Evolutionary conservation across 2,797 vertebrate genomes (phyloP).

Genomic region (Cyprinella venusta): DNA sequence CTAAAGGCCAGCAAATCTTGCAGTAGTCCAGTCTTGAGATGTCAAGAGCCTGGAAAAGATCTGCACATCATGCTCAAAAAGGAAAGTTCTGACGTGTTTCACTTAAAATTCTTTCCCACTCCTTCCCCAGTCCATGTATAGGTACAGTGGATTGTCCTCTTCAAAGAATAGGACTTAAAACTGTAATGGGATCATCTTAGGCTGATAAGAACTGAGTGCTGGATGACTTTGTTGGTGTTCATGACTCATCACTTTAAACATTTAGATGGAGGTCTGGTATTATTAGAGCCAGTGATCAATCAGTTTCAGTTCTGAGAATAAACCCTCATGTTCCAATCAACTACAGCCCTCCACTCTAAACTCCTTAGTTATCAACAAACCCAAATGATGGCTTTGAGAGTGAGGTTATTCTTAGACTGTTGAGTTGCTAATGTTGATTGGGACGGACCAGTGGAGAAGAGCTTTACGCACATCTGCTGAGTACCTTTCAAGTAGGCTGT

Average conservation of each 20-base stretch:
- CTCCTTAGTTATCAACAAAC: slow-evolving; percentile 27
- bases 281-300: slow-evolving; percentile 2
- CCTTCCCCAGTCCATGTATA: slow-evolving; percentile 7
- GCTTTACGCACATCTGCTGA: background rate
- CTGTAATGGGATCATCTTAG: slow-evolving; percentile 1
- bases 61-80: background rate
- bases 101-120: slow-evolving; percentile 32
- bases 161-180: slow-evolving; percentile 24
- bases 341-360: background rate
- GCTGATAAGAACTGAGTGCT: slow-evolving; percentile 24
- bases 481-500: background rate
- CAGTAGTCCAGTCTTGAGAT: background rate
- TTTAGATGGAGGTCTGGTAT: slow-evolving; percentile 5
- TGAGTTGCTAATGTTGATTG: background rate
- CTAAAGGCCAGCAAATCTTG: background rate
- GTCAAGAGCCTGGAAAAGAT: slow-evolving; percentile 12
- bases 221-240: slow-evolving; percentile 7
- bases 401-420: slow-evolving; percentile 17
- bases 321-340: background rate
- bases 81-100: slow-evolving; percentile 17
- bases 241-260: slow-evolving; percentile 17
- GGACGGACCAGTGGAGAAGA: background rate
- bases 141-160: slow-evolving; percentile 14
- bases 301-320: slow-evolving; percentile 21
- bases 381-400: background rate